Evolutionary conservation across 2,888 invertebrate species (phyloP), one percentile per base, ranked within the genome.

Genomic region (Belgica antarctica): DNA sequence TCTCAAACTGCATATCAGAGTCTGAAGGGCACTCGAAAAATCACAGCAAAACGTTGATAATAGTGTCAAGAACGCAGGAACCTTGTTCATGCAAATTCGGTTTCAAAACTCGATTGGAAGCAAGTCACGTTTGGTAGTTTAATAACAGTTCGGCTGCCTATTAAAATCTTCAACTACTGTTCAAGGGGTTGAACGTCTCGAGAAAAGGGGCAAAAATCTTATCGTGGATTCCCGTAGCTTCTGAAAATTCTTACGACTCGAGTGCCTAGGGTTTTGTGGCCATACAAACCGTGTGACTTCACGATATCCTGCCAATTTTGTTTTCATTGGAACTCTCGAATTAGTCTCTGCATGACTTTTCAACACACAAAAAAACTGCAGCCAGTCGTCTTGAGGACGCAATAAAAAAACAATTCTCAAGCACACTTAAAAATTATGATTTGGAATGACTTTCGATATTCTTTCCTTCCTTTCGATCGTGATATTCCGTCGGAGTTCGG

Each of bases 271-370:
- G 78, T 76, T 76, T 76, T 78, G 78, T 78, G 77, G 78, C 76
- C 76, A 76, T 78, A 78, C 78, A 78, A 76, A 78, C 78, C 78
- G 78, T 78, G 78, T 78, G 78, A 78, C 57, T 68, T 68, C 68
- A n/a, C 27, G 17, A 41, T 27, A 59, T 52, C 52, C 52, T 17
- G 24, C 52, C 15, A 52, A 52, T 7, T 46, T 12, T 46, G 4
- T 12, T 46, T 46, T 52, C 52, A 19, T 52, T 17, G n/a, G n/a
- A n/a, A n/a, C n/a, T n/a, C n/a, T n/a, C n/a, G n/a, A n/a, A n/a
- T 17, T 52, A 15, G 2, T 24, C 15, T 5, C 59, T 46, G 2
- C 25, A 27, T 27, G 59, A 59, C 59, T 59, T 25, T 22, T n/a
- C 4, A 27, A n/a, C 4, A 3, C 5, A 19, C 41, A 41, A n/a